Conservation (phyloP, 2,888 invertebrate species). For the Cerastis rubricosa region DNA sequence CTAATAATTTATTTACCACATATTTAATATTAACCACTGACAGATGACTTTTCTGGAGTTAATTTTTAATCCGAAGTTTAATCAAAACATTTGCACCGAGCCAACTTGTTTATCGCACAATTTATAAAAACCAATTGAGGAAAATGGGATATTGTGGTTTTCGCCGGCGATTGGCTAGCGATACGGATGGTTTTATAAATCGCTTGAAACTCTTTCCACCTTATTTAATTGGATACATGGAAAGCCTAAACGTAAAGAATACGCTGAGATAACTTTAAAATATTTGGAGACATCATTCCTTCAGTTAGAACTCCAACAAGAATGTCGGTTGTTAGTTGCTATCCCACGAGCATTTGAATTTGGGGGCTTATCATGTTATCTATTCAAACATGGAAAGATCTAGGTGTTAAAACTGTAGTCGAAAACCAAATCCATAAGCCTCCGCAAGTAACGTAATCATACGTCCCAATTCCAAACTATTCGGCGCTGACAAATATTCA, state of each 20-base stretch:
- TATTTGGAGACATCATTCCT: not conserved
- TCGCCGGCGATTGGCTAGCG: constrained; percentile 43
- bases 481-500: constrained; percentile 52
- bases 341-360: not conserved
- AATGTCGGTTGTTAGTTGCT: constrained; percentile 11
- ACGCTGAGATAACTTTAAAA: constrained; percentile 3
- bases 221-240: not conserved
- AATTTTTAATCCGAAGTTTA: constrained; percentile 29
- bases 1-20: constrained; percentile 1
- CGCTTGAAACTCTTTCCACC: not conserved
- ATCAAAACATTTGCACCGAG: constrained; percentile 48
- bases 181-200: constrained; percentile 18
- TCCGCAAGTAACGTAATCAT: constrained; percentile 22
- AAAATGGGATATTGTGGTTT: constrained; percentile 54
- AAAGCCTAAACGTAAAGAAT: not conserved
- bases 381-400: not conserved
- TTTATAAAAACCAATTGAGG: constrained; percentile 58
- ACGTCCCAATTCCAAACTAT: constrained; percentile 36
- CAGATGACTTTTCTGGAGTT: constrained; percentile 11
- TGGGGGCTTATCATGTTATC: not conserved
- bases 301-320: constrained; percentile 13
- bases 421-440: constrained; percentile 5
- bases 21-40: constrained; percentile 5
- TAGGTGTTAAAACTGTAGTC: not conserved
- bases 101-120: constrained; percentile 43